Percentiles rank a stretch among this genome's conserved stretches.
Conservation (phyloP, 2,888 invertebrate genomes). For the Nephrotoma flavescens region DNA sequence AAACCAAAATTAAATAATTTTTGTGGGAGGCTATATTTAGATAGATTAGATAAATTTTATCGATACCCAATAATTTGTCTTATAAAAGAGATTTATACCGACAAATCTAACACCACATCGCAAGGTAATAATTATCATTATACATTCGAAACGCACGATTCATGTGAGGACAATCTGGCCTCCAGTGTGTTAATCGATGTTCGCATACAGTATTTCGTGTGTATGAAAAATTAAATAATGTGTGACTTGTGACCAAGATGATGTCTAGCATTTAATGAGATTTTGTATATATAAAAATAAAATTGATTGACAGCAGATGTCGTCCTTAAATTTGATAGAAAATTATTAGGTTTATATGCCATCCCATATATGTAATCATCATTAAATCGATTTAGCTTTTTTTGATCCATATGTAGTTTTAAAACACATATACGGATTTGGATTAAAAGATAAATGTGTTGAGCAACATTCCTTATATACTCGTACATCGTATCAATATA, state of each 20-base stretch:
- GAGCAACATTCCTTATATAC: neutral
- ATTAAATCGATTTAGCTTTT: neutral
- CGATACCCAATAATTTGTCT: neutral
- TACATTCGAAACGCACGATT: neutral
- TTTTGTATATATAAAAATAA: neutral
- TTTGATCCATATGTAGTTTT: neutral
- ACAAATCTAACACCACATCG: neutral
- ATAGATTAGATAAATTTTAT: neutral
- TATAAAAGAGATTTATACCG: neutral
- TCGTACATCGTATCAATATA: neutral
- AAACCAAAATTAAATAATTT: neutral
- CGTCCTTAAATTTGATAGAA: neutral
- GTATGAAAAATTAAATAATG: neutral
- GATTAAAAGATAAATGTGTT: neutral
- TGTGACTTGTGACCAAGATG: neutral
- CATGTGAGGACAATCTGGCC: neutral
- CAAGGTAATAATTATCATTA: neutral
- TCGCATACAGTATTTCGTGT: neutral
- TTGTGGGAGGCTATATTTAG: neutral
- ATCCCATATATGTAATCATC: neutral
- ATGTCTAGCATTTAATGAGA: neutral
- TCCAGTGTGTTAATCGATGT: neutral
- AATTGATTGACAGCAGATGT: neutral
- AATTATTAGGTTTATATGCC: neutral
- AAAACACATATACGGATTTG: neutral